phyloP scores from a whole-genome alignment of 2,888 invertebrate species.

The Cremastobaeus sp. region DNA sequence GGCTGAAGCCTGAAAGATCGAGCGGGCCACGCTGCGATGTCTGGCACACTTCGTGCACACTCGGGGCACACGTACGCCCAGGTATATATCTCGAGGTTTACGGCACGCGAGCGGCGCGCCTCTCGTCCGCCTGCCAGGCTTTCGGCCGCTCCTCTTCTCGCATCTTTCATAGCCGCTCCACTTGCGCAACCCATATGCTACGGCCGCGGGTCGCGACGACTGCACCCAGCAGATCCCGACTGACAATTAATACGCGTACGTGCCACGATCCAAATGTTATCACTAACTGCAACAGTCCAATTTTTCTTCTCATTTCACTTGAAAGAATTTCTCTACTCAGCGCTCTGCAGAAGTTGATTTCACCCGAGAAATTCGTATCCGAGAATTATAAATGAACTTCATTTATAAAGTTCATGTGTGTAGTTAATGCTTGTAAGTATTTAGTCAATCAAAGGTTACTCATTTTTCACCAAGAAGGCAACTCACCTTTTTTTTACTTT shows the following conservation, averaged over 20 bases:
- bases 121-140: conserved; percentile 47
- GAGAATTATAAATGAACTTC: no score
- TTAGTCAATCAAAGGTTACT: no score
- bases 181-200: conserved; percentile 52
- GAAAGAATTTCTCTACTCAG: no score
- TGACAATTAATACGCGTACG: conserved; percentile 55
- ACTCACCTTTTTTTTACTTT: no score
- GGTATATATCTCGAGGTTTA: conserved; percentile 77
- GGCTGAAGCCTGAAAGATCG: conserved; percentile 40
- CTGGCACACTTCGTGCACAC: conserved; percentile 77
- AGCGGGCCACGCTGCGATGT: conserved; percentile 65
- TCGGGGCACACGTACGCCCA: conserved; percentile 75
- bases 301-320: no score
- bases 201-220: conserved; percentile 35
- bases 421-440: no score
- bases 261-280: conserved; percentile 49
- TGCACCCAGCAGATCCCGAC: conserved; percentile 36
- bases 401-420: no score
- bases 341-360: no score
- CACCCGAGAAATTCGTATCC: no score
- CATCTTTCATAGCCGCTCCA: conserved; percentile 59
- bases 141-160: conserved; percentile 64
- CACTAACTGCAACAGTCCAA: conserved; percentile 7
- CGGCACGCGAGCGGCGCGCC: conserved; percentile 75
- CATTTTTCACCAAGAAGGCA: no score